Percentiles rank a stretch among this genome's conserved stretches.
phyloP scores from a whole-genome alignment of 2,888 invertebrate genomes.

The Incurvaria masculella region DNA sequence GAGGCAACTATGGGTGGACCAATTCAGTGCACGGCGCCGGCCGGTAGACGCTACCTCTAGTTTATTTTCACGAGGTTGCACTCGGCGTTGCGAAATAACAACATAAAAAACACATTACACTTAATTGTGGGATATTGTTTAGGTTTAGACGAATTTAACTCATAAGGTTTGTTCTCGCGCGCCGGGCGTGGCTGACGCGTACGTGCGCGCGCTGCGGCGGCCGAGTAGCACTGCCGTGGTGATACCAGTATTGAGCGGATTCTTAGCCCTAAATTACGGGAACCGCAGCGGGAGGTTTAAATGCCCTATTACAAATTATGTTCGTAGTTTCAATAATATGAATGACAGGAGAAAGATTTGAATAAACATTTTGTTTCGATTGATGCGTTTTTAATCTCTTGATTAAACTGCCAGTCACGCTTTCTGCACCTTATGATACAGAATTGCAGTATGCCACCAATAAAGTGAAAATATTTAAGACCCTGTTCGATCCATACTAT shows the following conservation, averaged over 20 bases:
- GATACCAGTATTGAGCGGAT: background rate
- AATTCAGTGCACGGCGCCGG: background rate
- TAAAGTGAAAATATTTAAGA: too few species aligned
- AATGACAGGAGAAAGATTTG: too few species aligned
- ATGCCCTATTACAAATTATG: too few species aligned
- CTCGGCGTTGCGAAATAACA: background rate
- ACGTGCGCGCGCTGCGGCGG: background rate
- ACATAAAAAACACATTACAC: background rate
- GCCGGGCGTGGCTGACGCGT: background rate
- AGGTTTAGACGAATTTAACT: background rate
- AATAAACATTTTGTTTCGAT: too few species aligned
- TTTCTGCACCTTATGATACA: too few species aligned
- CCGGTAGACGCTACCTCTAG: background rate
- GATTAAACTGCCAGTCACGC: too few species aligned
- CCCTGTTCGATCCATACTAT: too few species aligned
- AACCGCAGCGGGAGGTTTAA: too few species aligned
- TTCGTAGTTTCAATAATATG: too few species aligned
- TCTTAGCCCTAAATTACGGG: too few species aligned
- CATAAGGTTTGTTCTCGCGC: background rate
- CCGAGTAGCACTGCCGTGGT: background rate
- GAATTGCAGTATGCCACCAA: too few species aligned
- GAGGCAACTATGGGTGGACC: background rate
- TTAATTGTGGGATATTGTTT: background rate
- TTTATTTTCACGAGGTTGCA: background rate
- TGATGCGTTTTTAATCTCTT: too few species aligned